Percentiles rank a stretch among this genome's conserved stretches.
phyloP scores from a whole-genome alignment of 2,888 invertebrate species.

The Chaitophorus viminalis region DNA sequence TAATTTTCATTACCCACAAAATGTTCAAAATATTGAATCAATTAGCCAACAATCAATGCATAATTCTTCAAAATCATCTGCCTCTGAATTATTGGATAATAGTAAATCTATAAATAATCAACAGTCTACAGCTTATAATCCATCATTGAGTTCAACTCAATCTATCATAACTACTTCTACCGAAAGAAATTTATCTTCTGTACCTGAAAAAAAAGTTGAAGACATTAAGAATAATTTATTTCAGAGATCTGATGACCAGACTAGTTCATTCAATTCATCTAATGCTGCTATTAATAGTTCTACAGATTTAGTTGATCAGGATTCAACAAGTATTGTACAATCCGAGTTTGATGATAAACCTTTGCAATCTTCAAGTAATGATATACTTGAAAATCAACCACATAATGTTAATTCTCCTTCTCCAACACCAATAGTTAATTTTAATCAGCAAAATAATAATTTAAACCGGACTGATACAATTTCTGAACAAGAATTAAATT shows the following conservation, averaged over 20 bases:
- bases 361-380: slow-evolving; percentile 13
- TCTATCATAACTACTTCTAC: not conserved
- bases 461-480: not conserved
- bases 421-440: not conserved
- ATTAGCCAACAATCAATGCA: slow-evolving; percentile 1
- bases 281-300: not conserved
- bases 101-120: slow-evolving; percentile 10
- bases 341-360: slow-evolving; percentile 7
- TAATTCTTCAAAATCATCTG: slow-evolving; percentile 24
- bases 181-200: slow-evolving; percentile 12
- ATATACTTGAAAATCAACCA: not conserved
- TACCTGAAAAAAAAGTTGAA: not conserved
- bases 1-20: slow-evolving; percentile 1
- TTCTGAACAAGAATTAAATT: not conserved
- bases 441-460: slow-evolving; percentile 10
- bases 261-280: slow-evolving; percentile 1
- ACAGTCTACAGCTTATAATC: not conserved
- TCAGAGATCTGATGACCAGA: slow-evolving; percentile 1
- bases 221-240: not conserved
- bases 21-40: not conserved
- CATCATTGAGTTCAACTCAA: slow-evolving; percentile 3
- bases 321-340: not conserved
- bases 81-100: slow-evolving; percentile 16
- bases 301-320: not conserved
- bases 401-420: not conserved